Evolutionary conservation across 2,113 vertebrate genomes (phyloP), one percentile per base, ranked within the genome.

Genomic region (Malurus cyaneus): DNA sequence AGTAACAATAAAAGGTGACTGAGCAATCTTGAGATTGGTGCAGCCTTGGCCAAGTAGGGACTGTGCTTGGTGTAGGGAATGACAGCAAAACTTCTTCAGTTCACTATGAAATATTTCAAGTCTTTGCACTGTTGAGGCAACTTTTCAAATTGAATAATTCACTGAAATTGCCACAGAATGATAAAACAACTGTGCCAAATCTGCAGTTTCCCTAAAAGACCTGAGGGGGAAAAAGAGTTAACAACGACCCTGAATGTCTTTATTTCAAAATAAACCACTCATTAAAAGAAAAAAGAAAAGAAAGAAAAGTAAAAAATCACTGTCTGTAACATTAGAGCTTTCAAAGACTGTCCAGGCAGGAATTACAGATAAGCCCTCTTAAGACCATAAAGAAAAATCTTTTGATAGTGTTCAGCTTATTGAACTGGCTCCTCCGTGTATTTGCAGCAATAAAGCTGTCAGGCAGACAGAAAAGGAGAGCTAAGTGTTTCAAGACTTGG

Each of bases 321-420:
- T 67, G 59, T 61, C 78, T 93, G 65, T 78, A 94, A 94, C 57
- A 81, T 74, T 69, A 93, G 34, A 85, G 91, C 87, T 89, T 91
- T 87, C 84, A 89, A 93, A 92, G 94, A 31, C 13, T 73, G 46
- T 32, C 42, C 70, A 94, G 93, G 57, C 94, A 94, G 91, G 91
- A 96, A 89, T 96, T 88, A 89, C 78, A 91, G 95, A 94, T 92
- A 94, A 97, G 70, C 78, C 80, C 70, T 95, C 80, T 87, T 91
- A 91, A 96, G 70, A 85, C 61, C 72, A 78, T 85, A 89, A 87
- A 92, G 84, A 71, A 91, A 93, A 94, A 57, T 73, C 93, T 91
- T 91, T 76, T 87, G 91, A 65, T 87, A 92, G 66, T 0, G 42
- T 47, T 76, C 80, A 77, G 95, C 87, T 57, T 74, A 53, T 82